phyloP scores from a whole-genome alignment of 2,888 invertebrate species.

The Lydus trimaculatus region DNA sequence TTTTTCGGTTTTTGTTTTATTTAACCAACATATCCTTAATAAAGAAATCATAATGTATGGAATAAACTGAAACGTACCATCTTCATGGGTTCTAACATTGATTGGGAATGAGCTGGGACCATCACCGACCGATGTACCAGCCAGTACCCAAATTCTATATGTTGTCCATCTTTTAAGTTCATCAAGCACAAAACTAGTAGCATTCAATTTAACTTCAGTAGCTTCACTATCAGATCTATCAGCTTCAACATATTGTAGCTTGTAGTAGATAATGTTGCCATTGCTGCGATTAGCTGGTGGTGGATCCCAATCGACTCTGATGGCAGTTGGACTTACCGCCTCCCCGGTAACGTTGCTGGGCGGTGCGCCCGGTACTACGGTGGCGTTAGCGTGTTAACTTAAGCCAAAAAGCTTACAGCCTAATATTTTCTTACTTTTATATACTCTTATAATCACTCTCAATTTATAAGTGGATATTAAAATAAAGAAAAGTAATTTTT shows the following conservation, averaged over 20 bases:
- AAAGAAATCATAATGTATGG: conserved; percentile 13
- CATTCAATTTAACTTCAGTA: conserved; percentile 79
- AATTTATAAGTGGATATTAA: conserved; percentile 53
- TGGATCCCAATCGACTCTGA: conserved; percentile 91
- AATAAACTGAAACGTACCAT: conserved; percentile 82
- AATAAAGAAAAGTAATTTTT: conserved; percentile 37
- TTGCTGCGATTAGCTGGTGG: conserved; percentile 91
- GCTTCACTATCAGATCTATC: conserved; percentile 87
- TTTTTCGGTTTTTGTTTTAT: conserved; percentile 9
- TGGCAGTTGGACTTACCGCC: conserved; percentile 87
- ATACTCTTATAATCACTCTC: conserved; percentile 28
- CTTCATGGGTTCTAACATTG: conserved; percentile 94
- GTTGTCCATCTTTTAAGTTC: conserved; percentile 94
- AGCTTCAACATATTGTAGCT: conserved; percentile 87
- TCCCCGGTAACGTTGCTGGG: conserved; percentile 92
- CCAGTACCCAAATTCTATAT: conserved; percentile 96
- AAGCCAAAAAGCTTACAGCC: conserved; percentile 51
- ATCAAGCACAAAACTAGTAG: conserved; percentile 82
- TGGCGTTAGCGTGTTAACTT: conserved; percentile 52
- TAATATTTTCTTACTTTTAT: conserved; percentile 38
- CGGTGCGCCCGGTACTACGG: conserved; percentile 93
- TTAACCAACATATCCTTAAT: conserved; percentile 21
- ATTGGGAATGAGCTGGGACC: conserved; percentile 93
- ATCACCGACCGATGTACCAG: conserved; percentile 95
- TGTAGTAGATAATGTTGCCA: conserved; percentile 94